These are phyloP conservation scores for Eleginops maclovinus DNA, from an alignment of 2,113 vertebrate genomes.

Conservation along the genomic window DNA sequence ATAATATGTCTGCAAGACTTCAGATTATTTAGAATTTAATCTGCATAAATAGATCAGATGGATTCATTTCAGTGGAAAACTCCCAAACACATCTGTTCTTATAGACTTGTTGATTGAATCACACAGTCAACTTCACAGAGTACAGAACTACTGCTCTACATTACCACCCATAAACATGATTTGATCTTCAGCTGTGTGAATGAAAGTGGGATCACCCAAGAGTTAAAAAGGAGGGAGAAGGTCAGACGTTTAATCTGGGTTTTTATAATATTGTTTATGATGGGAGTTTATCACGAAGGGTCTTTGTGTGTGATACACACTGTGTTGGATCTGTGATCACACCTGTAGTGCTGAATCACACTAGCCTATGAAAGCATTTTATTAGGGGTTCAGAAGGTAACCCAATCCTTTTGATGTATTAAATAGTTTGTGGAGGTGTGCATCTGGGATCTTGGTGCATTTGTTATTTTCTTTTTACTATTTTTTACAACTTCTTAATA, in stretches of 20 bases:
- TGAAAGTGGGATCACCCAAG: slow-evolving; percentile 26
- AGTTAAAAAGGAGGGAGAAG: slow-evolving; percentile 17
- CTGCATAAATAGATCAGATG: neutral
- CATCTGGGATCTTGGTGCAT: slow-evolving; percentile 58
- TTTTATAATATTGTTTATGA: slow-evolving; percentile 50
- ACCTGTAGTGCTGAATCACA: slow-evolving; percentile 69
- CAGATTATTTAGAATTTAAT: neutral
- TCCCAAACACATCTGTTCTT: neutral
- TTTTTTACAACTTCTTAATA: neutral
- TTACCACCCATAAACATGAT: slow-evolving; percentile 3
- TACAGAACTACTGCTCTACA: neutral
- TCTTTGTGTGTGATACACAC: slow-evolving; percentile 49
- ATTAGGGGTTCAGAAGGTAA: slow-evolving; percentile 55
- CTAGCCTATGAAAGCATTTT: slow-evolving; percentile 50
- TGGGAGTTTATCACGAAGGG: slow-evolving; percentile 36
- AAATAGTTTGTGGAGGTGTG: slow-evolving; percentile 11
- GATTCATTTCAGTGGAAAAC: neutral
- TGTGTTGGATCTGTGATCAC: slow-evolving; percentile 39
- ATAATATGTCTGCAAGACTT: neutral
- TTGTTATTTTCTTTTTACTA: too few species aligned
- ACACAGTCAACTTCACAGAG: neutral
- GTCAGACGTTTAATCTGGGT: slow-evolving; percentile 33
- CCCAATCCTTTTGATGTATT: slow-evolving; percentile 52
- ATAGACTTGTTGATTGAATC: neutral
- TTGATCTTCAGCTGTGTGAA: slow-evolving; percentile 40